A percentile compares a stretch with the other conserved stretches of the same genome.
Evolutionary conservation across 2,888 invertebrate genomes (phyloP).

Genomic region (Mythimna ferrago): DNA sequence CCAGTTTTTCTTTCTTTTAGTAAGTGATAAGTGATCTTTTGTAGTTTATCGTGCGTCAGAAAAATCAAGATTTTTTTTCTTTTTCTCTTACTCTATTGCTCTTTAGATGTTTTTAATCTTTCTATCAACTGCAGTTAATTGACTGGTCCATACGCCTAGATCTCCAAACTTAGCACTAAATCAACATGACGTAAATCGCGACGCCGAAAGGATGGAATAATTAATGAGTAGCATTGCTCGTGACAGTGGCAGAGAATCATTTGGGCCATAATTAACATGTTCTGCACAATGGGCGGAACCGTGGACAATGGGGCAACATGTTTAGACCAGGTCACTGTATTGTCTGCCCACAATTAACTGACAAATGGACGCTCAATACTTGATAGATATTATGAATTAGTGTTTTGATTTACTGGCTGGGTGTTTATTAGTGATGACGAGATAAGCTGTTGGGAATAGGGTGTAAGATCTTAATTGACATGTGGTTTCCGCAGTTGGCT

Average conservation of each 20-base stretch:
- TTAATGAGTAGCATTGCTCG: slow-evolving; percentile 75
- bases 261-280: slow-evolving; percentile 81
- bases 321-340: slow-evolving; percentile 70
- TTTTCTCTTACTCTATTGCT: no score
- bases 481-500: background rate
- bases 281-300: slow-evolving; percentile 62
- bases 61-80: no score
- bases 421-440: background rate
- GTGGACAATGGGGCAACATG: slow-evolving; percentile 71
- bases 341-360: slow-evolving; percentile 72
- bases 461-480: background rate
- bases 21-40: no score
- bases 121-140: background rate
- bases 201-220: slow-evolving; percentile 72
- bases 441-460: background rate
- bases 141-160: background rate
- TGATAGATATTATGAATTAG: slow-evolving; percentile 56
- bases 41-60: no score
- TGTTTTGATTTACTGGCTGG: slow-evolving; percentile 38
- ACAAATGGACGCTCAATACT: slow-evolving; percentile 69
- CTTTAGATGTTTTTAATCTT: no score
- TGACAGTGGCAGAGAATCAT: slow-evolving; percentile 78
- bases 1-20: no score
- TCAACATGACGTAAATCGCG: slow-evolving; percentile 67
- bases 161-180: slow-evolving; percentile 54